Percentiles rank a stretch among this genome's conserved stretches.
phyloP scores from a whole-genome alignment of 2,113 vertebrate species.

The Apteryx mantelli region DNA sequence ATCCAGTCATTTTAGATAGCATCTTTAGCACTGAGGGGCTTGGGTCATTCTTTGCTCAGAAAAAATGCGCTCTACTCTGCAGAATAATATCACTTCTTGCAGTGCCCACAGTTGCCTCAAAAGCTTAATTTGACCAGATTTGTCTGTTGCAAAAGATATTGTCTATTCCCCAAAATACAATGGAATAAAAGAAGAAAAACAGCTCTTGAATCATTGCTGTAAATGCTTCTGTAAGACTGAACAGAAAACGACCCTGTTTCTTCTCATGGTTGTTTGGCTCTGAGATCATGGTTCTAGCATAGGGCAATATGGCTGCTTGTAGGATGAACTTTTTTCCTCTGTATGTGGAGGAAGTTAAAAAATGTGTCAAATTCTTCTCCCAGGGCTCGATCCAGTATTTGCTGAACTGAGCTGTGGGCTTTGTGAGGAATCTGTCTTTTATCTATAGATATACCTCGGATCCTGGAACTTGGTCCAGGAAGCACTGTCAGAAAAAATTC shows the following conservation, averaged over 20 bases:
- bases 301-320: neutral
- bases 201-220: neutral
- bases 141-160: neutral
- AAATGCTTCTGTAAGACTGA: neutral
- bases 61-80: neutral
- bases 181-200: slow-evolving; percentile 22
- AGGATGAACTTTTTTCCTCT: neutral
- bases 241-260: neutral
- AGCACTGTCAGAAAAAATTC: neutral
- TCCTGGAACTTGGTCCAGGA: slow-evolving; percentile 10
- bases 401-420: neutral
- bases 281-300: neutral
- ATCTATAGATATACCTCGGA: neutral
- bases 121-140: neutral
- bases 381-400: neutral
- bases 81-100: neutral
- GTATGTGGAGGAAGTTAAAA: neutral
- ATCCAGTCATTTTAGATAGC: neutral
- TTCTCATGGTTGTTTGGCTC: neutral
- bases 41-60: neutral
- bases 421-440: neutral
- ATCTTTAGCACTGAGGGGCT: neutral
- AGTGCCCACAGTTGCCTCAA: neutral
- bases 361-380: neutral
- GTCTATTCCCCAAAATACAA: neutral